phyloP scores from a whole-genome alignment of 1,140 invertebrate species.

The Neodiprion pinetum region DNA sequence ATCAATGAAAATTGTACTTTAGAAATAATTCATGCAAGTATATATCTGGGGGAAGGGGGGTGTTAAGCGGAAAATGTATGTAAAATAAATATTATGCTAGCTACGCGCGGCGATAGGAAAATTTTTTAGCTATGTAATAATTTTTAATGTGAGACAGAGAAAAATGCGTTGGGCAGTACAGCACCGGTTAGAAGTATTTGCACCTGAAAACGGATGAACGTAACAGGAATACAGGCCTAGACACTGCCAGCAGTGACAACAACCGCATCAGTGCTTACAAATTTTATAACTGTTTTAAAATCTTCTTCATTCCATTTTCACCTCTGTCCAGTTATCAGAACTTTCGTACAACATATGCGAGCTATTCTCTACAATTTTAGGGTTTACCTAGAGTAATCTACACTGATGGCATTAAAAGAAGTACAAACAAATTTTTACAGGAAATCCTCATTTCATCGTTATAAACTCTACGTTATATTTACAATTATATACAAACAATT shows the following conservation, averaged over 20 bases:
- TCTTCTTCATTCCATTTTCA: not conserved
- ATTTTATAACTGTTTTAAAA: not conserved
- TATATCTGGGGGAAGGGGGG: too few species aligned
- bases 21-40: too few species aligned
- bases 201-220: not conserved
- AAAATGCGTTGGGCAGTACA: not conserved
- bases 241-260: conserved; percentile 50
- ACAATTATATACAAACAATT: conserved; percentile 54
- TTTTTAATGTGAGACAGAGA: not conserved
- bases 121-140: not conserved
- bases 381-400: conserved; percentile 23
- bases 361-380: conserved; percentile 10
- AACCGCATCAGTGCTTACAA: conserved; percentile 11
- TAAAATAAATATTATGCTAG: conserved; percentile 8
- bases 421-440: conserved; percentile 58
- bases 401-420: conserved; percentile 49
- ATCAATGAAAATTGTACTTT: too few species aligned
- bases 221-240: conserved; percentile 25
- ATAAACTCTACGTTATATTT: conserved; percentile 53
- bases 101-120: not conserved
- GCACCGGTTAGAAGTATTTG: conserved; percentile 9
- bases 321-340: not conserved
- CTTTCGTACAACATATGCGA: conserved; percentile 4
- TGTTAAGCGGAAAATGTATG: not conserved
- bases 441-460: conserved; percentile 50